phyloP scores from a whole-genome alignment of 1,140 invertebrate genomes.

The Neelides sp. region DNA sequence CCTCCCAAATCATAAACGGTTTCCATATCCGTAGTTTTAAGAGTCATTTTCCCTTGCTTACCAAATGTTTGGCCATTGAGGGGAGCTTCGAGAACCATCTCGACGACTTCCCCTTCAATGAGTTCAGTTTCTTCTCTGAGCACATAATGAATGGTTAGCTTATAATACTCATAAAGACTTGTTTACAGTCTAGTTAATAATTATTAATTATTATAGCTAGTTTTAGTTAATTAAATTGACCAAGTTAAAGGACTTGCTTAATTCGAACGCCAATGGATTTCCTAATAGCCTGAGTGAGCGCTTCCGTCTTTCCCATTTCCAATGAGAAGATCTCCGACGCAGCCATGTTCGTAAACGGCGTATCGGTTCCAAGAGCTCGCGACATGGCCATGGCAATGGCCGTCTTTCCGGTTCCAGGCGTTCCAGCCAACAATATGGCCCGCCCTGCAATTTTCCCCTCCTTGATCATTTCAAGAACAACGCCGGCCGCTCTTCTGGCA shows the following conservation, averaged over 20 bases:
- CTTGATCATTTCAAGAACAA: slow-evolving; percentile 95
- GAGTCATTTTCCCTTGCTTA: slow-evolving; percentile 81
- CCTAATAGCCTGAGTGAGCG: slow-evolving; percentile 88
- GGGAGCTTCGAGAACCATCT: slow-evolving; percentile 89
- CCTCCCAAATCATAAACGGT: slow-evolving; percentile 96
- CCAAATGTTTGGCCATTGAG: slow-evolving; percentile 79
- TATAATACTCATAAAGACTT: slow-evolving; percentile 1
- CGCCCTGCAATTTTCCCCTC: slow-evolving; percentile 96
- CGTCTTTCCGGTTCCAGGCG: slow-evolving; percentile 95
- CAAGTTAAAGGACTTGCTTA: slow-evolving; percentile 49
- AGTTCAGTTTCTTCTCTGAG: slow-evolving; percentile 90
- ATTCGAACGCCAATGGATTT: slow-evolving; percentile 97
- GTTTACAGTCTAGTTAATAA: background rate
- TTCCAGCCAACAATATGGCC: slow-evolving; percentile 87
- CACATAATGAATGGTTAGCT: slow-evolving; percentile 32
- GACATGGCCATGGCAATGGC: slow-evolving; percentile 94
- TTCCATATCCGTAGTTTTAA: slow-evolving; percentile 99
- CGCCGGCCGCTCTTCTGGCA: slow-evolving; percentile 81
- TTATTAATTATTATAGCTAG: slow-evolving; percentile 11
- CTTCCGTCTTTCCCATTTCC: slow-evolving; percentile 99
- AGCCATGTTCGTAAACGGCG: slow-evolving; percentile 95
- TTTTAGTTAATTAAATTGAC: background rate
- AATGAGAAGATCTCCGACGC: slow-evolving; percentile 97
- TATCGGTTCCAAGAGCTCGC: slow-evolving; percentile 83
- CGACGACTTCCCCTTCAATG: slow-evolving; percentile 97